A percentile compares a stretch with the other conserved stretches of the same genome.
Conservation (phyloP, 2,113 vertebrate species). For the Scartelaos histophorus region DNA sequence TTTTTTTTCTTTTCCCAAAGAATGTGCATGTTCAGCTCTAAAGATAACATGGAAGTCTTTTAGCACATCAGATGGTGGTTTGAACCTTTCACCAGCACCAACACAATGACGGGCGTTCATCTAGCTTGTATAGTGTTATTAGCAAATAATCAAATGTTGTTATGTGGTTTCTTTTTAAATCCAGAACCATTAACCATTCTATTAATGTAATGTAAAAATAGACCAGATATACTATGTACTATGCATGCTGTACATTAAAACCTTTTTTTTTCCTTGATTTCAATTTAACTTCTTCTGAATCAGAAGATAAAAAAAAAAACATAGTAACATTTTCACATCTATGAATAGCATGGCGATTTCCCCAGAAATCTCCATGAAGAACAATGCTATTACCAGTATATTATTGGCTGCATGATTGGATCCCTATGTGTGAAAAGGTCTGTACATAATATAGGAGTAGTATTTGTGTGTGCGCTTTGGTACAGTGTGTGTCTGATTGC, state of each 20-base stretch:
- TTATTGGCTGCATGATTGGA: conserved; percentile 17
- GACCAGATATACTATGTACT: neutral
- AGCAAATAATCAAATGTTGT: neutral
- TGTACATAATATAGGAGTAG: conserved; percentile 18
- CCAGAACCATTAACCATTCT: neutral
- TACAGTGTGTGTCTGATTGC: conserved; percentile 52
- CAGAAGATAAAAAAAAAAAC: neutral
- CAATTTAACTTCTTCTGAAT: neutral
- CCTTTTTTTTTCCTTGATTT: too few species aligned
- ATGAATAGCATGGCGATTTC: neutral
- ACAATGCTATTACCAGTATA: neutral
- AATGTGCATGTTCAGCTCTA: conserved; percentile 3
- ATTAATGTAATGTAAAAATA: conserved; percentile 32
- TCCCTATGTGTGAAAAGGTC: conserved; percentile 9
- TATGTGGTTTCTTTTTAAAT: neutral
- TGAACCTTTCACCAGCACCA: conserved; percentile 21
- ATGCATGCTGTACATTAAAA: neutral
- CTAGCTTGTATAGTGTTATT: neutral
- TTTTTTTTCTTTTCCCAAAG: neutral
- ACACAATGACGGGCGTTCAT: conserved; percentile 2
- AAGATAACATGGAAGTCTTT: conserved; percentile 18
- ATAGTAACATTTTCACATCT: neutral
- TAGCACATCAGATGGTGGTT: conserved; percentile 35
- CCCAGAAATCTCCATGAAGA: conserved; percentile 2
- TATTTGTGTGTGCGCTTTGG: conserved; percentile 16